These are phyloP conservation scores for Oostethus manadensis DNA, from an alignment of 2,113 vertebrate genomes.

Conservation along the genomic window DNA sequence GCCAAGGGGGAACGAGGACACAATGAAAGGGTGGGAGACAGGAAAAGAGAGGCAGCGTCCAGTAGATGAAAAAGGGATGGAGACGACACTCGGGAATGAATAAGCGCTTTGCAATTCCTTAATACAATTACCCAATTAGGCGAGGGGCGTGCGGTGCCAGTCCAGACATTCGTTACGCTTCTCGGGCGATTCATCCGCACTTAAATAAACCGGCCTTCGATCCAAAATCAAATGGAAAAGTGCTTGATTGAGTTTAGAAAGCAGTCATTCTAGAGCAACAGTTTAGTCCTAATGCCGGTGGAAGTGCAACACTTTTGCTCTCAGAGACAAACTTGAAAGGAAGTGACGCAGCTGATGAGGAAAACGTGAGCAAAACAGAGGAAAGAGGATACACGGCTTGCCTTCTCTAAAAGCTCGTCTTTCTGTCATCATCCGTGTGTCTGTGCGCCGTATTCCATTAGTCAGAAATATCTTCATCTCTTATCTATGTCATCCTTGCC, in stretches of 20 bases:
- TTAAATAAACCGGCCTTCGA: conserved; percentile 33
- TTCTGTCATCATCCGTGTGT: conserved; percentile 28
- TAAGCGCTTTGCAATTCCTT: conserved; percentile 40
- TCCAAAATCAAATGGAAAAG: conserved; percentile 56
- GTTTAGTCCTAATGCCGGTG: conserved; percentile 34
- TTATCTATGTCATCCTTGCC: conserved; percentile 28
- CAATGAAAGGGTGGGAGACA: conserved; percentile 2
- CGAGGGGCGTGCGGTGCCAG: conserved; percentile 14
- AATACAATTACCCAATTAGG: conserved; percentile 55
- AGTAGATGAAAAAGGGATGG: conserved; percentile 31
- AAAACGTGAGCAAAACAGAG: conserved; percentile 7
- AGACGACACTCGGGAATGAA: conserved; percentile 51
- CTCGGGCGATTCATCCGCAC: conserved; percentile 31
- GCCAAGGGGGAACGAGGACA: conserved; percentile 9
- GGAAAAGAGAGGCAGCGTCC: conserved; percentile 24
- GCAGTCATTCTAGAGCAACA: conserved; percentile 39
- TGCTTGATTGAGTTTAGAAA: conserved; percentile 62
- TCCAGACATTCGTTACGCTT: conserved; percentile 52
- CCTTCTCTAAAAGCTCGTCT: conserved; percentile 14
- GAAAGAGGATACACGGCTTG: not conserved
- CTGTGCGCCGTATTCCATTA: conserved; percentile 39
- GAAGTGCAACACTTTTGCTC: conserved; percentile 29
- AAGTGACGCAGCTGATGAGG: conserved; percentile 11
- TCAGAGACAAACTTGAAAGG: conserved; percentile 33
- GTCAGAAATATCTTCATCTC: conserved; percentile 27